Conservation (phyloP, 2,113 vertebrate genomes). For the Zosterops pallidus region DNA sequence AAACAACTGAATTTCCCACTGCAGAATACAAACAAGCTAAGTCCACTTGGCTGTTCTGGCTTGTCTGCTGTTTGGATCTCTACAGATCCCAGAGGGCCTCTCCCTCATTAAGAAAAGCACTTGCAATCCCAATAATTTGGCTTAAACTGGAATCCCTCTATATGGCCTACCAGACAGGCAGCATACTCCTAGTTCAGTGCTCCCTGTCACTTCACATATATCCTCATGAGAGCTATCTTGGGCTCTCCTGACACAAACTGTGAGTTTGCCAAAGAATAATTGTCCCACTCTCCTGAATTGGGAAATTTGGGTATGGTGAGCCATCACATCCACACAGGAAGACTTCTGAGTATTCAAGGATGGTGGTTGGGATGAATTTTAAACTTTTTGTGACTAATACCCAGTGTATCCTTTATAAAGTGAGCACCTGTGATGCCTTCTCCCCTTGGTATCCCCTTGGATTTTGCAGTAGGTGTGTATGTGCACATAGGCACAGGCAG, state of each 20-base stretch:
- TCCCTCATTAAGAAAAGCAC: background rate
- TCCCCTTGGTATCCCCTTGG: background rate
- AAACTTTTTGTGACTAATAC: background rate
- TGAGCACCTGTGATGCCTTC: background rate
- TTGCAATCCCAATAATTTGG: background rate
- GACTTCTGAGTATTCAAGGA: background rate
- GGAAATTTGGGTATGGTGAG: background rate
- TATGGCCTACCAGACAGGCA: background rate
- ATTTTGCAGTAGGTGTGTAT: background rate
- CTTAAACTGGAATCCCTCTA: background rate
- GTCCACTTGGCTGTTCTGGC: fast-evolving
- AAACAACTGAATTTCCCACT: background rate
- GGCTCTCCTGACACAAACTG: background rate
- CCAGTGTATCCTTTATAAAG: background rate
- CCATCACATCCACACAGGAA: background rate
- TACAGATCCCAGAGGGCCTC: background rate
- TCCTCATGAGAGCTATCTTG: background rate
- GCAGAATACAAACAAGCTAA: background rate
- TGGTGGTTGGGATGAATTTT: background rate
- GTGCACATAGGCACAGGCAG: background rate
- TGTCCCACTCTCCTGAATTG: background rate
- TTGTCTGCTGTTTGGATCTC: background rate
- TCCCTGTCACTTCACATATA: background rate
- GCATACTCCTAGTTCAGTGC: background rate
- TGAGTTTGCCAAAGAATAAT: background rate